Evolutionary conservation across 2,888 invertebrate species (phyloP), one percentile per base, ranked within the genome.

Genomic region (Eumacrocentrus americanus): DNA sequence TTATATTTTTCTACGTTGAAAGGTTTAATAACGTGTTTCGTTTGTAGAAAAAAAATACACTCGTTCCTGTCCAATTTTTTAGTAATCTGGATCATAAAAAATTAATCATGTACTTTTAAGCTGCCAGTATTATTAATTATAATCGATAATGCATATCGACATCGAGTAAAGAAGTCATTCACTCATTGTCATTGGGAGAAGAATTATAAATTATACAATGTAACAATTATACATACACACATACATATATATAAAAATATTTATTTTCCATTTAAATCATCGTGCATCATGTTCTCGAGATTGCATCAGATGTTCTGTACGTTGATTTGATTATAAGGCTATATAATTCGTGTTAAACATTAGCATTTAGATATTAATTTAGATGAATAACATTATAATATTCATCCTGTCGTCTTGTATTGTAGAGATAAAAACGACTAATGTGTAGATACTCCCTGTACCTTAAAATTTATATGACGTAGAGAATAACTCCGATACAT

Each of bases 401-500:
- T 65, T 66, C 65, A 67, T 67, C 61, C 63, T 56, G 63, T 48
- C 56, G 58, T 69, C 63, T 67, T 64, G 59, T 68, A 61, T 62
- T 69, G 67, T 74, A 72, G 70, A 63, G 38, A 60, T n/a, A n/a
- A n/a, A 63, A 60, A 47, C 58, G 64, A 66, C 68, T 68, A 67
- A 75, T 66, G 71, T 77, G 77, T 77, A 77, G 77, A 77, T 77
- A 77, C 76, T 75, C 76, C 74, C 74, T 72, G 77, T 77, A 77
- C 77, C 76, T 77, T 77, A 70, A 75, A 74, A 75, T 77, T 76
- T 76, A 68, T 77, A 77, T 75, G 72, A 74, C 55, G 70, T 73
- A 76, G n/a, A n/a, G 69, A 50, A 51, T 58, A 72, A 71, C 61
- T 67, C 65, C 57, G 53, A 58, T 65, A 66, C 69, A 70, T 60